Base-by-base conservation (phyloP, 2,797 vertebrate species). In the Microctenopoma stevenorrisi region DNA sequence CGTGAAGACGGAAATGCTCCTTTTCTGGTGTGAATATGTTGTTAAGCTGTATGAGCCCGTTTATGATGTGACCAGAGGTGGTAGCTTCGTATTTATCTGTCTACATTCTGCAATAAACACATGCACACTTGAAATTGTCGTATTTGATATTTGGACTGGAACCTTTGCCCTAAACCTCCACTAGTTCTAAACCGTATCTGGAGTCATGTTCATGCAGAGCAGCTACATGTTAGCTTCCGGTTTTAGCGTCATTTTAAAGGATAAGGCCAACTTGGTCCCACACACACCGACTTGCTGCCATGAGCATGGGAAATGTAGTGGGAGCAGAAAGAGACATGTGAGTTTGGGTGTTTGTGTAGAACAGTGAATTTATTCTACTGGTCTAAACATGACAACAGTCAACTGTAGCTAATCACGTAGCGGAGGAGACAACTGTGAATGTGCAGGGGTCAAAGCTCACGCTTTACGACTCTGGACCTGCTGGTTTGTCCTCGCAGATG, bases 401-500 rank as follows among this genome's bases (percentile, higher is more conserved):
- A n/a, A 9, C 38, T 52, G 28, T 10, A 57, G 25, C 7, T 13
- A 46, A 11, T 40, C 35, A 4, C 33, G 15, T 25, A 11, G 42
- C 46, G 62, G 50, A 46, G 7, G 33, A 55, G 13, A 49, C 61
- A 48, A 47, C 4, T 13, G 9, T 12, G 22, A 30, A 12, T 33
- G 25, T 25, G 4, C 4, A 11, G 22, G 16, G 44, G 4, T 50
- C 44, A 59, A 16, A 57, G 37, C 10, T 79, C 42, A 54, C 0
- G 7, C 52, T n/a, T 55, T 68, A 59, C 0, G 68, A 37, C n/a
- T 68, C 40, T 0, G 66, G n/a, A 30, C 0, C 53, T 84, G 78
- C 77, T 10, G 88, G 82, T 35, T 89, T 91, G 72, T 96, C 93
- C 54, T 94, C 94, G 73, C 94, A 95, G 85, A 96, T 94, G 68